Evolutionary conservation across 1,140 invertebrate genomes (phyloP).

Genomic region (Ephestia elutella): DNA sequence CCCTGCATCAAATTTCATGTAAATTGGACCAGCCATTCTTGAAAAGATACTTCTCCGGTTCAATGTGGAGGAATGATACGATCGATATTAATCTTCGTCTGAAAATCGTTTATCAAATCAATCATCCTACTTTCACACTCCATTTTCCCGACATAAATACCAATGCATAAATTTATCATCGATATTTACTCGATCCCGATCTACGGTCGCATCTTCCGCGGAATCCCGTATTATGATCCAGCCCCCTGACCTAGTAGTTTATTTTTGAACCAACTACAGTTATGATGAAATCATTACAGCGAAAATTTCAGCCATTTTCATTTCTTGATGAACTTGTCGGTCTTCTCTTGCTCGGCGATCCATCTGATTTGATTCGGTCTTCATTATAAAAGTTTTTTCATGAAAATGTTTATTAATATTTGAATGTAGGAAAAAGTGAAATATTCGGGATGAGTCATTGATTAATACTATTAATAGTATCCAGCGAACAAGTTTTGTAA

Average conservation of each 20-base stretch:
- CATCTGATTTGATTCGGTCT: background rate
- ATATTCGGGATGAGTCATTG: too few species aligned
- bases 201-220: background rate
- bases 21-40: too few species aligned
- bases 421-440: background rate
- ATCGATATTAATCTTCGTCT: background rate
- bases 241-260: background rate
- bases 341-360: background rate
- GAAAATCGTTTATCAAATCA: background rate
- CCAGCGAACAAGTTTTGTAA: too few species aligned
- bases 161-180: background rate
- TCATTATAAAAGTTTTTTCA: background rate
- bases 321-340: background rate
- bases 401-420: background rate
- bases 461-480: too few species aligned
- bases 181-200: background rate
- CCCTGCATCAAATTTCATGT: too few species aligned
- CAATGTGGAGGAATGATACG: too few species aligned
- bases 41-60: too few species aligned
- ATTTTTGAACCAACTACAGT: background rate
- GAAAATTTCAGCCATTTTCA: constrained; percentile 1
- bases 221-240: background rate
- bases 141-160: background rate
- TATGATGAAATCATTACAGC: background rate
- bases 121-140: background rate